These are phyloP conservation scores for Clavelina lepadiformis DNA, from an alignment of 23 tunicate genomes.

Conservation along the genomic window DNA sequence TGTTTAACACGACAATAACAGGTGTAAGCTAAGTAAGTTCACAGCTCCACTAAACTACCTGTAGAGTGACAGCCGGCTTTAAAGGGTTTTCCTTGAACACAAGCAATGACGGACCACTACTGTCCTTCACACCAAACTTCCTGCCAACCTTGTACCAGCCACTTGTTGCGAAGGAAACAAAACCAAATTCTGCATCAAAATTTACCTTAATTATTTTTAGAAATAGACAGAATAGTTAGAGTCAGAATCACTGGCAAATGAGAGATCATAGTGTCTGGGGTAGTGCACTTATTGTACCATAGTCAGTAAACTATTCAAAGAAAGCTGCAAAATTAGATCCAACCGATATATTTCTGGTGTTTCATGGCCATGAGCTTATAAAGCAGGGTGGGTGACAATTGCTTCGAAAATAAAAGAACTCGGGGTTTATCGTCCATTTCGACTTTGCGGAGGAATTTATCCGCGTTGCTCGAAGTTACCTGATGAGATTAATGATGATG, in stretches of 20 bases:
- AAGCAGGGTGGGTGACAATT: slow-evolving; percentile 60
- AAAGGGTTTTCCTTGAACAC: slow-evolving; percentile 52
- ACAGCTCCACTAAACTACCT: slow-evolving; percentile 28
- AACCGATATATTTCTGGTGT: slow-evolving; percentile 64
- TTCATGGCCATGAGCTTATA: slow-evolving; percentile 71
- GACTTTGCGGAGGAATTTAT: slow-evolving; percentile 27
- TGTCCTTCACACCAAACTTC: slow-evolving; percentile 26
- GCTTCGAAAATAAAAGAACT: slow-evolving; percentile 56
- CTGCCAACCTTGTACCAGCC: slow-evolving; percentile 19
- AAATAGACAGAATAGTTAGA: too few species aligned
- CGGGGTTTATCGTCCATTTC: slow-evolving; percentile 62
- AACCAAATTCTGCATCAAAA: slow-evolving; percentile 77
- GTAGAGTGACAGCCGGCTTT: slow-evolving; percentile 62
- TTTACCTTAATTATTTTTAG: too few species aligned
- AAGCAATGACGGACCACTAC: slow-evolving; percentile 54
- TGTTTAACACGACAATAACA: neutral
- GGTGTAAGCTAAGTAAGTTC: too few species aligned
- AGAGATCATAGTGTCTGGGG: too few species aligned
- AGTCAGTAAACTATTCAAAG: too few species aligned
- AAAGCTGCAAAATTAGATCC: too few species aligned
- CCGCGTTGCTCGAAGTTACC: slow-evolving; percentile 39
- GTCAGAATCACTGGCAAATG: too few species aligned
- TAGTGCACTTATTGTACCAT: too few species aligned
- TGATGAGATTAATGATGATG: too few species aligned
- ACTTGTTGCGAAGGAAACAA: slow-evolving; percentile 31